Evolutionary conservation across 2,797 vertebrate genomes (phyloP).

Genomic region (Ciconia nigra): DNA sequence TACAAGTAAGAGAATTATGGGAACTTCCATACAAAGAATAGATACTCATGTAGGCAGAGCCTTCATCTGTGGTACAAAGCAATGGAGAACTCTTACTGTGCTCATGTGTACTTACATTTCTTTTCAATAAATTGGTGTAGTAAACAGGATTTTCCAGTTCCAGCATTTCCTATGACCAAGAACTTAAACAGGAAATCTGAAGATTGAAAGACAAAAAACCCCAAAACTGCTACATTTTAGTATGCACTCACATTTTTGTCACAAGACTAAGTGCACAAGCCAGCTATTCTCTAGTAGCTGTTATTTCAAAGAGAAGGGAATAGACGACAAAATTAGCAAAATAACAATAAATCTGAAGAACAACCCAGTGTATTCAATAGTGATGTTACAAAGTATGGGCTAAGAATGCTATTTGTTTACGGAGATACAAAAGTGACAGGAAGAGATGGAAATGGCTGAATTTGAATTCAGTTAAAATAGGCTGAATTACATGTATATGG

Average conservation of each 20-base stretch:
- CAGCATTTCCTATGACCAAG: conserved; percentile 82
- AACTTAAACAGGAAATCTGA: conserved; percentile 83
- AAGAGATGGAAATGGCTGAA: not conserved
- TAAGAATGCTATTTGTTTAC: not conserved
- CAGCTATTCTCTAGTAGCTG: not conserved
- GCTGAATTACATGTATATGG: not conserved
- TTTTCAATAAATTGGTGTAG: conserved; percentile 83
- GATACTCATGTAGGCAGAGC: not conserved
- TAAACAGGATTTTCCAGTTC: conserved; percentile 81
- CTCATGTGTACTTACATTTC: conserved; percentile 75
- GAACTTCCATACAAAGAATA: not conserved
- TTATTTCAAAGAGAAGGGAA: not conserved
- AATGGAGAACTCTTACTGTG: not conserved
- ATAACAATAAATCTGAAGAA: not conserved
- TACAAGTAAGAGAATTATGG: not conserved
- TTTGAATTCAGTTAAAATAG: not conserved
- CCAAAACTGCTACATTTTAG: not conserved
- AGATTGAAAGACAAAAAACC: conserved; percentile 2
- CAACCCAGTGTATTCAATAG: not conserved
- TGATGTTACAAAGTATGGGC: not conserved
- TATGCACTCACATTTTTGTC: not conserved
- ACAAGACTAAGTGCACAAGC: not conserved
- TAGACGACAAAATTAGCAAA: not conserved
- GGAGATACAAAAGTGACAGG: not conserved
- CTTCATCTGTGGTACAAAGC: not conserved